phyloP scores from a whole-genome alignment of 2,113 vertebrate genomes.

The Zosterops pallidus region DNA sequence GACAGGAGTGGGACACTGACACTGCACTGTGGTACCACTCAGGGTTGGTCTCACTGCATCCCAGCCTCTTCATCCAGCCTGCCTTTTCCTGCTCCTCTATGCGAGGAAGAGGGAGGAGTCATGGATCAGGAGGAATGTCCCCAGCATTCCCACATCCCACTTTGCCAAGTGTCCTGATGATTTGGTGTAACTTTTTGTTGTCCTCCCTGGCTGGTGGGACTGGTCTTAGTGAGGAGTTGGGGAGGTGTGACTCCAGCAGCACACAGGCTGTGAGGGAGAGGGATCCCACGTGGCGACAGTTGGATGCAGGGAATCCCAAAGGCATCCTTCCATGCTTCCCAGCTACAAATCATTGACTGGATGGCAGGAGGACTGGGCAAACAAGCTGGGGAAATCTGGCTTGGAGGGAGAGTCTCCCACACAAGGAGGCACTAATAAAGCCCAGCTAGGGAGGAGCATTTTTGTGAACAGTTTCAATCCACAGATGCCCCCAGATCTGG shows the following conservation, averaged over 20 bases:
- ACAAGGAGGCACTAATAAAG: background rate
- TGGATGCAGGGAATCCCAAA: background rate
- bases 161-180: background rate
- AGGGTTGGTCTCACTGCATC: background rate
- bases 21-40: background rate
- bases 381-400: conserved; percentile 20
- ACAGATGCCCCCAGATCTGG: background rate
- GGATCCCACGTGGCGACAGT: background rate
- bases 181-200: background rate
- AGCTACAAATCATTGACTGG: background rate
- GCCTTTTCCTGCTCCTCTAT: background rate
- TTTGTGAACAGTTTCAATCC: background rate
- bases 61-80: background rate
- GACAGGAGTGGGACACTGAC: background rate
- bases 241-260: background rate
- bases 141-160: background rate
- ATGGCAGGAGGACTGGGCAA: background rate
- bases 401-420: background rate
- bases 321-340: background rate
- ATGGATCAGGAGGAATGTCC: background rate
- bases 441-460: conserved; percentile 1
- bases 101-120: background rate
- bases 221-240: background rate
- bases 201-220: background rate
- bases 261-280: background rate